phyloP scores from a whole-genome alignment of 53 echinoderm and acorn worm species.

The Henricia sp. region DNA sequence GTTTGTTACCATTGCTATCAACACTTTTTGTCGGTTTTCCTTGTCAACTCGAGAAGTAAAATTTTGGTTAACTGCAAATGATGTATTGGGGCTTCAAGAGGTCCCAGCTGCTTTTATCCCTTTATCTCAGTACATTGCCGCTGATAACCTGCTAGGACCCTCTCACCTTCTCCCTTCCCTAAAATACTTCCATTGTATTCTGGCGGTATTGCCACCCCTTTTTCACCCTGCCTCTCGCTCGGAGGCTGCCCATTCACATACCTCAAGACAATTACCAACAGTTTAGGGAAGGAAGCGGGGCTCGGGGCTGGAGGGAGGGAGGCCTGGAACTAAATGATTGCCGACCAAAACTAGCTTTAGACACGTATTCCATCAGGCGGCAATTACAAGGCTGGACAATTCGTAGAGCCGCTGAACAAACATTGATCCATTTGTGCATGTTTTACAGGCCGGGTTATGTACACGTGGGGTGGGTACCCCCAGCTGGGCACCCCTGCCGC shows the following conservation, averaged over 20 bases:
- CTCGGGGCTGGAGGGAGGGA: neutral
- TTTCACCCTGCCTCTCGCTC: neutral
- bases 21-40: too few relatives aligned
- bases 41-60: too few relatives aligned
- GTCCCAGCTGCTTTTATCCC: neutral
- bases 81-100: too few relatives aligned
- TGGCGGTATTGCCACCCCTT: neutral
- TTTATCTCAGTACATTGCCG: neutral
- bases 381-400: slow-evolving; percentile 25
- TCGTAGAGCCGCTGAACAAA: slow-evolving; percentile 51
- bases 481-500: too few relatives aligned
- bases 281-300: neutral
- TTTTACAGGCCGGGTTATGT: slow-evolving; percentile 13
- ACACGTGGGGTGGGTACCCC: neutral
- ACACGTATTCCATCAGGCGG: slow-evolving; percentile 56
- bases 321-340: neutral
- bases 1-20: too few relatives aligned
- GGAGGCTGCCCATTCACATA: slow-evolving; percentile 40
- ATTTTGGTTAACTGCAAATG: too few relatives aligned
- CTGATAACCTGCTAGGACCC: slow-evolving; percentile 22
- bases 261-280: slow-evolving; percentile 42
- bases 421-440: slow-evolving; percentile 16
- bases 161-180: slow-evolving; percentile 16
- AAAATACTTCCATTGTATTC: slow-evolving; percentile 5
- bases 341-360: neutral